Conservation (phyloP, 2,888 invertebrate genomes). For the Linyphia triangularis region DNA sequence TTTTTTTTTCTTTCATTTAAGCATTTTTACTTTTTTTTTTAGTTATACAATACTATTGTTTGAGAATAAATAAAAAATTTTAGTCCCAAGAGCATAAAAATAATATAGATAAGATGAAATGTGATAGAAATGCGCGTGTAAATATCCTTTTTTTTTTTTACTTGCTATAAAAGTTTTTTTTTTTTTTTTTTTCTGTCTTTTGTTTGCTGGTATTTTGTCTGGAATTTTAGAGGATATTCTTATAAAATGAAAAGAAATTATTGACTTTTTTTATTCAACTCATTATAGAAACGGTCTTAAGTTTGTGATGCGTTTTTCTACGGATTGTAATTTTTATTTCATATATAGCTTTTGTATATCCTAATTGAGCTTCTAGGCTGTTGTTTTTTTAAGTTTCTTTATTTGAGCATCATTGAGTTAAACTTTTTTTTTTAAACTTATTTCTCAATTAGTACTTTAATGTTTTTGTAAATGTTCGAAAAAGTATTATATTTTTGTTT, state of each 20-base stretch:
- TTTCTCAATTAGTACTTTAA: no score
- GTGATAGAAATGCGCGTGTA: slow-evolving; percentile 8
- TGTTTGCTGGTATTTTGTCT: slow-evolving; percentile 28
- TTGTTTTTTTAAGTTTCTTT: no score
- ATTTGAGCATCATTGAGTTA: no score
- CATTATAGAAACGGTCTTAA: slow-evolving; percentile 9
- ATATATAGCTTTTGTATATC: no score
- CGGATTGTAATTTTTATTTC: neutral
- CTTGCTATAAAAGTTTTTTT: neutral
- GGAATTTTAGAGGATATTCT: slow-evolving; percentile 7
- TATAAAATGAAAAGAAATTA: neutral
- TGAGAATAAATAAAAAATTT: neutral
- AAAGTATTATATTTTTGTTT: no score
- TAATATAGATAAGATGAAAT: slow-evolving; percentile 6
- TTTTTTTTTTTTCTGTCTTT: neutral
- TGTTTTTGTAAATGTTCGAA: no score
- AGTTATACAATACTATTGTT: neutral
- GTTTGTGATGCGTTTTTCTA: slow-evolving; percentile 7
- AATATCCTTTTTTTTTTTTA: slow-evolving; percentile 7
- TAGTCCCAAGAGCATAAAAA: neutral
- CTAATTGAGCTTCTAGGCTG: no score
- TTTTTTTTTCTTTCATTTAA: neutral
- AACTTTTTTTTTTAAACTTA: no score
- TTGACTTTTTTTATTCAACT: neutral
- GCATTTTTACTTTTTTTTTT: neutral